Evolutionary conservation across 2,888 invertebrate genomes (phyloP).

Genomic region (Pheosia gnoma): DNA sequence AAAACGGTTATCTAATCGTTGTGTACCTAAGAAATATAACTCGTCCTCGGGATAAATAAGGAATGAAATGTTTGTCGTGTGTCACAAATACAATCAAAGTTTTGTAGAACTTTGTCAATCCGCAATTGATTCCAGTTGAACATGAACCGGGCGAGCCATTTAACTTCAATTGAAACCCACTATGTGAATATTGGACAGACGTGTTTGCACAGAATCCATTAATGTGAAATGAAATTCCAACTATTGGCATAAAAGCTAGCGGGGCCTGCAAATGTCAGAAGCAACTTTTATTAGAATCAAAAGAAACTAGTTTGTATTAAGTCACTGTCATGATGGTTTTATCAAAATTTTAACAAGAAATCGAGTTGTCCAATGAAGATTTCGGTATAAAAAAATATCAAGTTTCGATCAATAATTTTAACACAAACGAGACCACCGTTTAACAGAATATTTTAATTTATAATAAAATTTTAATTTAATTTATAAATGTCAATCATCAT

Average conservation of each 20-base stretch:
- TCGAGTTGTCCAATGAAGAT: too few relatives aligned
- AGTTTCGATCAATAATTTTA: too few relatives aligned
- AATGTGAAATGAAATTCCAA: not conserved
- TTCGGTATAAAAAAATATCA: too few relatives aligned
- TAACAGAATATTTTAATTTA: not conserved
- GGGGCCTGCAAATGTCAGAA: not conserved
- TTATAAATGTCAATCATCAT: too few relatives aligned
- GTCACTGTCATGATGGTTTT: too few relatives aligned
- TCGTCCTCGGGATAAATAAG: not conserved
- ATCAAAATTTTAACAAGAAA: too few relatives aligned
- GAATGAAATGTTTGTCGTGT: too few relatives aligned
- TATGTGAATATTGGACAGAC: conserved; percentile 16
- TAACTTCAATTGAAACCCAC: conserved; percentile 9
- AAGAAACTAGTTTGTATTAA: too few relatives aligned
- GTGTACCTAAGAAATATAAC: not conserved
- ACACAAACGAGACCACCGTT: not conserved
- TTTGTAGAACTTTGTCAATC: not conserved
- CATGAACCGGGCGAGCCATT: conserved; percentile 2
- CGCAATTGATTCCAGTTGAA: conserved; percentile 4
- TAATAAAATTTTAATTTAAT: too few relatives aligned
- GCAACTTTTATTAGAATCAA: not conserved
- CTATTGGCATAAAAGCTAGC: not conserved
- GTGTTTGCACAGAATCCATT: conserved; percentile 2
- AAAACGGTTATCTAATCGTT: not conserved
- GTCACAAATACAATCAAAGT: not conserved